Evolutionary conservation across 2,797 vertebrate species (phyloP).

Genomic region (Enteromius thamalakanensis): DNA sequence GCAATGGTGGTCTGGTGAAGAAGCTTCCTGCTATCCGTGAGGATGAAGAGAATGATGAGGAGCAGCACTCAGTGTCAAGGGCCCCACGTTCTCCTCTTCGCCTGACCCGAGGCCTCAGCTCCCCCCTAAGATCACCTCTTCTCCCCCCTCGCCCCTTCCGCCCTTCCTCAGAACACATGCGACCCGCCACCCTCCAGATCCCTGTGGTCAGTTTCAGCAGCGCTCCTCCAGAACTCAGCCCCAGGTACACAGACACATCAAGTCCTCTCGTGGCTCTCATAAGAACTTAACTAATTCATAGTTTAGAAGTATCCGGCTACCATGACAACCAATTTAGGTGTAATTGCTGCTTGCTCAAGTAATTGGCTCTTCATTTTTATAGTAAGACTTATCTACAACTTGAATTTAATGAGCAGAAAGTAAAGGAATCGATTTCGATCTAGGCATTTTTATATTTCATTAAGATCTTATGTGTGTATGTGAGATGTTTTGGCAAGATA

Average conservation of each 20-base stretch:
- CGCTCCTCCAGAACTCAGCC: constrained; percentile 78
- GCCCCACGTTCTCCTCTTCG: constrained; percentile 76
- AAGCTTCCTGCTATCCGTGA: constrained; percentile 83
- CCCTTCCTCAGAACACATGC: constrained; percentile 69
- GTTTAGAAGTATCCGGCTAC: constrained; percentile 69
- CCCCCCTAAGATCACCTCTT: constrained; percentile 79
- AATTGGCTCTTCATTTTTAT: constrained; percentile 47
- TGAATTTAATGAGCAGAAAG: constrained; percentile 11
- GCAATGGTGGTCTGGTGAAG: constrained; percentile 81
- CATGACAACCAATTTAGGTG: constrained; percentile 69
- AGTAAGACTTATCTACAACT: constrained; percentile 36
- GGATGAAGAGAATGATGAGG: constrained; percentile 82
- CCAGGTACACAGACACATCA: constrained; percentile 69
- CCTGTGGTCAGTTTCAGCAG: constrained; percentile 80
- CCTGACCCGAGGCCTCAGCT: constrained; percentile 74
- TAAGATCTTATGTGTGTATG: too few species aligned
- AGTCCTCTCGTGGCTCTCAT: constrained; percentile 47
- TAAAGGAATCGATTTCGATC: constrained; percentile 4
- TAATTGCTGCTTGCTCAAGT: constrained; percentile 47
- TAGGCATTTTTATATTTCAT: not conserved
- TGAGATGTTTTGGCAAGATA: too few species aligned
- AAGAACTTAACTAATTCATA: constrained; percentile 48
- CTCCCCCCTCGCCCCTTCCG: constrained; percentile 76
- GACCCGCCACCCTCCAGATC: constrained; percentile 80
- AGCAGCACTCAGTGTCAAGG: constrained; percentile 69